phyloP scores from a whole-genome alignment of 2,888 invertebrate genomes.

The Conistra vaccinii region DNA sequence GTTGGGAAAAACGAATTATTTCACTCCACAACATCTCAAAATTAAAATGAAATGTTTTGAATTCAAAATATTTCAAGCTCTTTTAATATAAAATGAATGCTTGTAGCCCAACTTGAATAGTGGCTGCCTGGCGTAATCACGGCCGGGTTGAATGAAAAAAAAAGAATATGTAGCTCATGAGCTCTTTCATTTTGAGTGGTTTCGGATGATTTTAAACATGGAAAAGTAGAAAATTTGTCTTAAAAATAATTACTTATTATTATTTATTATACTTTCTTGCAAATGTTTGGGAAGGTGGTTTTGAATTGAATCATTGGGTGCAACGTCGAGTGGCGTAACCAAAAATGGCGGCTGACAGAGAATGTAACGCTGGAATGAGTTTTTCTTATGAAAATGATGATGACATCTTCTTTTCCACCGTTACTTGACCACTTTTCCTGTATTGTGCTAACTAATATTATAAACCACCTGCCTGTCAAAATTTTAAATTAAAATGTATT shows the following conservation, averaged over 20 bases:
- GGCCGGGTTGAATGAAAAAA: neutral
- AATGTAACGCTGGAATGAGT: neutral
- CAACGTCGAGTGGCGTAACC: too few species aligned
- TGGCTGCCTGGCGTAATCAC: conserved; percentile 36
- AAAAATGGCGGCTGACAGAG: too few species aligned
- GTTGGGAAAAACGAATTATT: conserved; percentile 1
- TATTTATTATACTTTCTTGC: neutral
- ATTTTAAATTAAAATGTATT: too few species aligned
- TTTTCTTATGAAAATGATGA: neutral
- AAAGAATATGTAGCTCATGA: conserved; percentile 13
- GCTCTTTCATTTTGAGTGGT: conserved; percentile 5
- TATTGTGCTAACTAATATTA: neutral
- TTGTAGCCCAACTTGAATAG: conserved; percentile 23
- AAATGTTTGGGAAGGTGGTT: neutral
- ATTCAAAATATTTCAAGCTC: conserved; percentile 31
- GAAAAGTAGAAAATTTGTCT: too few species aligned
- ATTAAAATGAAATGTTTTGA: conserved; percentile 23
- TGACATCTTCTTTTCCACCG: neutral
- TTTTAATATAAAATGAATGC: conserved; percentile 27
- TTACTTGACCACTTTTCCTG: neutral
- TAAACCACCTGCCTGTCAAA: too few species aligned
- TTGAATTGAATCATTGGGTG: too few species aligned
- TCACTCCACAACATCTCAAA: conserved; percentile 1
- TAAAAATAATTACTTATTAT: too few species aligned
- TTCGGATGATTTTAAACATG: neutral